Evolutionary conservation across 92 coral and sea anemone species (phyloP).

Genomic region (Paragorgia papillata): DNA sequence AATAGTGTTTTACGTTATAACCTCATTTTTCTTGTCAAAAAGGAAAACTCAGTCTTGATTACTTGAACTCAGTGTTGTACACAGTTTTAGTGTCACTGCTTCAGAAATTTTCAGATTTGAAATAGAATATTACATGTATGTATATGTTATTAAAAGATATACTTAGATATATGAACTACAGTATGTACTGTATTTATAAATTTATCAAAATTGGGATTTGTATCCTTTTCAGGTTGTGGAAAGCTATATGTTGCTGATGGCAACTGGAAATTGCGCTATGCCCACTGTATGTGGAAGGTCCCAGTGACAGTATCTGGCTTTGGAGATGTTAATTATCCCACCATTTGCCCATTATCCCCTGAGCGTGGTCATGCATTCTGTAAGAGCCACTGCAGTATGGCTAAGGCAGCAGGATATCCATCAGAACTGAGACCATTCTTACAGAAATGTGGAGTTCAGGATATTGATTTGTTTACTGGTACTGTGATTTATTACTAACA

Average conservation of each 20-base stretch:
- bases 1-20: too few relatives aligned
- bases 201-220: background rate
- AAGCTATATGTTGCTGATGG: constrained; percentile 53
- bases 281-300: constrained; percentile 56
- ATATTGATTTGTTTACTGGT: background rate
- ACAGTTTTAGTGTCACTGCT: too few relatives aligned
- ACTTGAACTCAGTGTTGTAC: too few relatives aligned
- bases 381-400: constrained; percentile 26
- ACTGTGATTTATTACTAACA: too few relatives aligned
- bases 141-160: too few relatives aligned
- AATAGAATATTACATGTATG: too few relatives aligned
- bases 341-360: constrained; percentile 54
- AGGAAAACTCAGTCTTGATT: too few relatives aligned
- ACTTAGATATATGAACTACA: too few relatives aligned
- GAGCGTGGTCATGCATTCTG: constrained; percentile 49
- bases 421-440: constrained; percentile 28
- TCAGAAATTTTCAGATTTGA: too few relatives aligned
- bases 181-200: background rate
- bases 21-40: too few relatives aligned
- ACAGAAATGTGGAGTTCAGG: constrained; percentile 15
- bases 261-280: too few relatives aligned
- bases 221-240: constrained; percentile 46
- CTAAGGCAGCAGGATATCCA: constrained; percentile 37
- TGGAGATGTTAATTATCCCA: constrained; percentile 43
- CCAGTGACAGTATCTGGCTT: constrained; percentile 50